Conservation (phyloP, 1,140 invertebrate species). For the Zaprionus ghesquierei region DNA sequence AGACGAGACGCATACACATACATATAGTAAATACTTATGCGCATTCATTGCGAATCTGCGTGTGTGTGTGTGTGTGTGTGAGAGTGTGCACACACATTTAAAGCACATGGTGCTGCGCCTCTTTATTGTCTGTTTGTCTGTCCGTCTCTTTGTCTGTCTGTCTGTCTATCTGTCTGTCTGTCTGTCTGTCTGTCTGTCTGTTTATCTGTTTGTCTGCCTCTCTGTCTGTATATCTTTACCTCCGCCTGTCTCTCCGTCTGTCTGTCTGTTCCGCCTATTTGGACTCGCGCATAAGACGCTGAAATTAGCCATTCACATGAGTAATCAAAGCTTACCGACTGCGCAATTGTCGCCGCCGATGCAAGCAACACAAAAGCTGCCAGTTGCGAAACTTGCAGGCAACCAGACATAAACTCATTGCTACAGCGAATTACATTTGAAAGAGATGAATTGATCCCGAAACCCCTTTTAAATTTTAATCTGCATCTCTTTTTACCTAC, state of each 20-base stretch:
- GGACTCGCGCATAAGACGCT: not conserved
- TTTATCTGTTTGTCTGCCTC: conserved; percentile 7
- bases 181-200: not conserved
- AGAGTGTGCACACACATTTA: conserved; percentile 22
- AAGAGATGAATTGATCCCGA: not conserved
- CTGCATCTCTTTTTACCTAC: not conserved
- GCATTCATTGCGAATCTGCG: not conserved
- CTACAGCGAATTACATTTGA: conserved; percentile 10
- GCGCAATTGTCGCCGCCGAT: not conserved
- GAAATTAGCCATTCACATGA: conserved; percentile 10
- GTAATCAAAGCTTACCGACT: conserved; percentile 19
- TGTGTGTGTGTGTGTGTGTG: not conserved
- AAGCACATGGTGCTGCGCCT: conserved; percentile 35
- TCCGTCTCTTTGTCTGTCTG: not conserved
- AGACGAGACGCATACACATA: conserved; percentile 6
- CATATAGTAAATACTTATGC: conserved; percentile 24
- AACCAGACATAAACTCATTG: conserved; percentile 3
- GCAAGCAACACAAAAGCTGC: conserved; percentile 1
- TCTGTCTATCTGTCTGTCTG: not conserved
- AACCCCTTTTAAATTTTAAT: conserved; percentile 1
- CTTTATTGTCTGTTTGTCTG: not conserved
- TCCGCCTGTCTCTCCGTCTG: conserved; percentile 34
- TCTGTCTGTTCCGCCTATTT: conserved; percentile 36
- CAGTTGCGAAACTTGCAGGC: not conserved
- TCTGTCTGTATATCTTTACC: conserved; percentile 9